These are phyloP conservation scores for Sericinus montela DNA, from an alignment of 2,888 invertebrate genomes.

Conservation along the genomic window DNA sequence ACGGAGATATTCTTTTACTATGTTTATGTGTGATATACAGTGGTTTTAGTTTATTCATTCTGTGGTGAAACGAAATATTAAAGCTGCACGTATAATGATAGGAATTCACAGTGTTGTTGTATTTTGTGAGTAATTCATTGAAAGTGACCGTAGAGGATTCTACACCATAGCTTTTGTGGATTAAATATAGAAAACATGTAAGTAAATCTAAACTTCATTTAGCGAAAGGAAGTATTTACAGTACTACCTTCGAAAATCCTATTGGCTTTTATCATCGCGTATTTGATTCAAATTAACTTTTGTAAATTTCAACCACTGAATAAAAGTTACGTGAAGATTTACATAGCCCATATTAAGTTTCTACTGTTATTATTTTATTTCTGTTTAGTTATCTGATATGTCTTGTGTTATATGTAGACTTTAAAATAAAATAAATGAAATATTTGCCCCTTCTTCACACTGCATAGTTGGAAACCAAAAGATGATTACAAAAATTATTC, in stretches of 20 bases:
- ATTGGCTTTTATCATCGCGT: not conserved
- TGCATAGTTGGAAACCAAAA: too few relatives aligned
- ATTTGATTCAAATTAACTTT: too few relatives aligned
- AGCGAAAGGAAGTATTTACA: slow-evolving; percentile 21
- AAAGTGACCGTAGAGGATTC: slow-evolving; percentile 49
- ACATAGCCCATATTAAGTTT: too few relatives aligned
- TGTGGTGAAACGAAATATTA: too few relatives aligned
- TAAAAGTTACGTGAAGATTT: too few relatives aligned
- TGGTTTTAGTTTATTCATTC: slow-evolving; percentile 42
- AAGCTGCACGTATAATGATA: slow-evolving; percentile 55
- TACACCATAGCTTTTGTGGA: slow-evolving; percentile 54
- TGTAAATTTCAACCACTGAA: too few relatives aligned
- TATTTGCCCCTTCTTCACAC: too few relatives aligned
- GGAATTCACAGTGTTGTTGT: slow-evolving; percentile 56
- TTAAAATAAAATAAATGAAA: too few relatives aligned
- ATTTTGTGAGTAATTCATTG: slow-evolving; percentile 53
- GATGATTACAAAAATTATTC: too few relatives aligned
- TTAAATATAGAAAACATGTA: slow-evolving; percentile 65
- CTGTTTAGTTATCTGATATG: too few relatives aligned
- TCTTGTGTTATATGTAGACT: too few relatives aligned
- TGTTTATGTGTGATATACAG: slow-evolving; percentile 42
- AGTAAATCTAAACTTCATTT: slow-evolving; percentile 70
- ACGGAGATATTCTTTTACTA: slow-evolving; percentile 39
- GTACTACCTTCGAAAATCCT: not conserved
- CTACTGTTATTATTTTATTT: too few relatives aligned